Evolutionary conservation across 2,888 invertebrate genomes (phyloP).

Genomic region (Drosophila rellima): DNA sequence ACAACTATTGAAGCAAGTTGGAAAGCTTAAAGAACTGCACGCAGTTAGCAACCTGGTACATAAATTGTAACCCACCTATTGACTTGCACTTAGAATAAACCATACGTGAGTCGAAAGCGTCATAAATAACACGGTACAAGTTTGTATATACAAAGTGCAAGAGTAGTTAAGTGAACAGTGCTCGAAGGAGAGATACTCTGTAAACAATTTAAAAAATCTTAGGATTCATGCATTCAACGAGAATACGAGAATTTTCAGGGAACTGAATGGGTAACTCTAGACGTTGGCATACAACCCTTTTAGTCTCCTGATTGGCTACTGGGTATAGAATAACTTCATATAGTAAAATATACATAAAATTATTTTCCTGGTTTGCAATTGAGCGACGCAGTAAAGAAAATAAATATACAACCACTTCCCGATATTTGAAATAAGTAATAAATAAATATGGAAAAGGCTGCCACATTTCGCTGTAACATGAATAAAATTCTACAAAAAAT

Average conservation of each 20-base stretch:
- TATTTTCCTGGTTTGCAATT: not conserved
- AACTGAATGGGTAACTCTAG: not conserved
- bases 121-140: conserved; percentile 18
- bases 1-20: not conserved
- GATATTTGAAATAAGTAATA: conserved; percentile 19
- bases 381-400: conserved; percentile 1
- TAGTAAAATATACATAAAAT: conserved; percentile 22
- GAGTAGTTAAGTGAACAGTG: not conserved
- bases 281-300: not conserved
- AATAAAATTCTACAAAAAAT: not conserved
- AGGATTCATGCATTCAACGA: no score
- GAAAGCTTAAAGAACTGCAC: not conserved
- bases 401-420: conserved; percentile 22
- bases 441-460: conserved; percentile 12
- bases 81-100: conserved; percentile 15
- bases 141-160: not conserved
- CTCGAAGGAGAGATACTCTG: not conserved
- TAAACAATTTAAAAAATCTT: not conserved
- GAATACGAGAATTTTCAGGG: no score
- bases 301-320: not conserved
- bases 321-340: conserved; percentile 7
- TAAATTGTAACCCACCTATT: conserved; percentile 6
- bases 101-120: conserved; percentile 3
- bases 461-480: not conserved
- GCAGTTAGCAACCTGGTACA: not conserved